phyloP scores from a whole-genome alignment of 1,140 invertebrate genomes.

The Anastrepha ludens region DNA sequence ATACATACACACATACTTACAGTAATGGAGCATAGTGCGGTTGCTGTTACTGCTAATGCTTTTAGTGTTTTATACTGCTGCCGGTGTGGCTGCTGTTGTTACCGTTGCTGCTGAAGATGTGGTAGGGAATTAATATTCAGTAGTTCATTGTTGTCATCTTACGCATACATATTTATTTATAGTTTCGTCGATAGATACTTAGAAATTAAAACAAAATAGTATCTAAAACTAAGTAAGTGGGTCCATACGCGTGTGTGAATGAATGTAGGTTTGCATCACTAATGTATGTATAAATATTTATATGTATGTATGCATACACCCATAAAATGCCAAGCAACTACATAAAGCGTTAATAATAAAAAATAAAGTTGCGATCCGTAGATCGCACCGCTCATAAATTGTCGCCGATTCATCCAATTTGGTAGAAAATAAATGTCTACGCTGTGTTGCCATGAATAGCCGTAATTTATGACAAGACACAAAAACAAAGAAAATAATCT shows the following conservation, averaged over 20 bases:
- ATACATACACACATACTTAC: no score
- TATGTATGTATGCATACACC: background rate
- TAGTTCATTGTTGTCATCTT: slow-evolving; percentile 48
- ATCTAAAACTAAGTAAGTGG: background rate
- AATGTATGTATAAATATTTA: no score
- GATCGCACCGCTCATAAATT: slow-evolving; percentile 34
- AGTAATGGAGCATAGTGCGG: background rate
- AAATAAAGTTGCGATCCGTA: slow-evolving; percentile 21
- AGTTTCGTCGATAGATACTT: background rate
- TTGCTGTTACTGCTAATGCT: slow-evolving; percentile 49
- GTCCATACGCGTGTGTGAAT: background rate
- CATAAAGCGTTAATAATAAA: slow-evolving; percentile 17
- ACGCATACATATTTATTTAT: slow-evolving; percentile 48
- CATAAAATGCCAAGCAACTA: background rate
- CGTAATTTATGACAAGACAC: slow-evolving; percentile 42
- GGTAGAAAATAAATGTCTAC: slow-evolving; percentile 51
- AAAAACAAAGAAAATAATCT: slow-evolving; percentile 49
- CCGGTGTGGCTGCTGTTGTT: slow-evolving; percentile 36
- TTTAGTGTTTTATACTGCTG: slow-evolving; percentile 36
- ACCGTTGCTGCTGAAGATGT: slow-evolving; percentile 22
- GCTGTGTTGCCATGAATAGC: slow-evolving; percentile 41
- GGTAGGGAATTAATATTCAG: slow-evolving; percentile 43
- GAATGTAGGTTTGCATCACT: background rate
- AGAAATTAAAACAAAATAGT: background rate
- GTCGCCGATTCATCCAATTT: slow-evolving; percentile 50